Conservation (phyloP, 2,113 vertebrate species). For the Rhinolophus ferrumequinum region DNA sequence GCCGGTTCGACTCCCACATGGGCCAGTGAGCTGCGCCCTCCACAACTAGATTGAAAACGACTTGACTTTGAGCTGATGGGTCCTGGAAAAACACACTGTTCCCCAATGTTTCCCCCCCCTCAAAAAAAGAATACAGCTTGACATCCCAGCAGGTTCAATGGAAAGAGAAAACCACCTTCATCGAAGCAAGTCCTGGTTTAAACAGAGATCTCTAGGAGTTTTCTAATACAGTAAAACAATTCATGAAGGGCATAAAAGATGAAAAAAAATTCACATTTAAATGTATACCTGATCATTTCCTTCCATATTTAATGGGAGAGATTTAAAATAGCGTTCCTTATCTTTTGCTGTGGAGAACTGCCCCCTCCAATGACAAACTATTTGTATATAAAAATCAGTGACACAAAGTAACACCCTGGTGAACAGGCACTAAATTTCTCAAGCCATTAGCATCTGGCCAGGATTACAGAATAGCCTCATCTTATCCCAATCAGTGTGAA, state of each 20-base stretch:
- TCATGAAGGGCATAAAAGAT: not conserved
- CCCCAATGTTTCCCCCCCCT: no score
- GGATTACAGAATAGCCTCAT: not conserved
- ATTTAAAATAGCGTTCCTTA: not conserved
- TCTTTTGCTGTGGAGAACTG: not conserved
- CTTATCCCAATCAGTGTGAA: not conserved
- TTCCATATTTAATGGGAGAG: not conserved
- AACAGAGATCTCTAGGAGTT: not conserved
- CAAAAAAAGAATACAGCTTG: not conserved
- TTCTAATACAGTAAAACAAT: conserved; percentile 31
- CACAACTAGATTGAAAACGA: no score
- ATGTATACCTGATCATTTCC: not conserved
- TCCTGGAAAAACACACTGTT: no score
- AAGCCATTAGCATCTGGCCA: no score
- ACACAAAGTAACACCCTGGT: conserved; percentile 13
- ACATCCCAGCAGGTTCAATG: not conserved
- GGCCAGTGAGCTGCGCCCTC: no score
- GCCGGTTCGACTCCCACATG: no score
- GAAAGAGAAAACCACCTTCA: not conserved
- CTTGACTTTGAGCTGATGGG: no score
- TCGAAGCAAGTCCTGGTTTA: not conserved
- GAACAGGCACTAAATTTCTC: not conserved
- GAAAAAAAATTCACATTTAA: not conserved
- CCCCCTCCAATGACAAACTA: not conserved
- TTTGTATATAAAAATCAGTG: not conserved